Evolutionary conservation across 1,140 invertebrate species (phyloP).

Genomic region (Nasonia vitripennis): DNA sequence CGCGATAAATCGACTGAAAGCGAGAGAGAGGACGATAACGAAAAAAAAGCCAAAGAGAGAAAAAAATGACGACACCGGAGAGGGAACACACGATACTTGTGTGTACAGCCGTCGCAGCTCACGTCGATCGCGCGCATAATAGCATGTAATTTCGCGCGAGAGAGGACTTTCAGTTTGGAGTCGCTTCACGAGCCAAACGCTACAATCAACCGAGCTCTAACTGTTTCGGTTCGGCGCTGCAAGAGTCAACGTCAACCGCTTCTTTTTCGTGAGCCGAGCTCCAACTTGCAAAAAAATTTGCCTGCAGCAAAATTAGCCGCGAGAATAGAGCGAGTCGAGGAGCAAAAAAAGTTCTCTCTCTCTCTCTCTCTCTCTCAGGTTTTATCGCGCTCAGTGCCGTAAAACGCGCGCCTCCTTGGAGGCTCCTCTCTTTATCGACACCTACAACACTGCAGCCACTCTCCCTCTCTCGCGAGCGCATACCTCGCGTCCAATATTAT

Average conservation of each 20-base stretch:
- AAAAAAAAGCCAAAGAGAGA: neutral
- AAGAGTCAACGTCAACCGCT: neutral
- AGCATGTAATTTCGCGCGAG: constrained; percentile 42
- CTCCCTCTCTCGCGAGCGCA: neutral
- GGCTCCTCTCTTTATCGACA: constrained; percentile 44
- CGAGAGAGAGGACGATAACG: neutral
- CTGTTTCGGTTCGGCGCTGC: neutral
- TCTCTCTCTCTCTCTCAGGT: constrained; percentile 16
- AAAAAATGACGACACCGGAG: neutral
- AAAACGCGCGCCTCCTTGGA: constrained; percentile 50
- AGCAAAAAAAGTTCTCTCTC: neutral
- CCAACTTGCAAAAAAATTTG: neutral
- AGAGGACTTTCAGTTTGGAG: neutral
- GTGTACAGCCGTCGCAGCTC: constrained; percentile 31
- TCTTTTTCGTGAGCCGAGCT: neutral
- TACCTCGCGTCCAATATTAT: constrained; percentile 52
- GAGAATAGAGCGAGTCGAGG: neutral
- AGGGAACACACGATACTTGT: neutral
- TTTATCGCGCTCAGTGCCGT: constrained; percentile 59
- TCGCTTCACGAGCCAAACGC: neutral
- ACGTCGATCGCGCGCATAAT: constrained; percentile 36
- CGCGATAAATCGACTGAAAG: constrained; percentile 31
- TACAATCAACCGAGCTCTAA: neutral
- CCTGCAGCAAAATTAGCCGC: neutral
- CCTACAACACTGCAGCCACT: constrained; percentile 15